These are phyloP conservation scores for Eristalis arbustorum DNA, from an alignment of 2,888 invertebrate species.

Conservation along the genomic window DNA sequence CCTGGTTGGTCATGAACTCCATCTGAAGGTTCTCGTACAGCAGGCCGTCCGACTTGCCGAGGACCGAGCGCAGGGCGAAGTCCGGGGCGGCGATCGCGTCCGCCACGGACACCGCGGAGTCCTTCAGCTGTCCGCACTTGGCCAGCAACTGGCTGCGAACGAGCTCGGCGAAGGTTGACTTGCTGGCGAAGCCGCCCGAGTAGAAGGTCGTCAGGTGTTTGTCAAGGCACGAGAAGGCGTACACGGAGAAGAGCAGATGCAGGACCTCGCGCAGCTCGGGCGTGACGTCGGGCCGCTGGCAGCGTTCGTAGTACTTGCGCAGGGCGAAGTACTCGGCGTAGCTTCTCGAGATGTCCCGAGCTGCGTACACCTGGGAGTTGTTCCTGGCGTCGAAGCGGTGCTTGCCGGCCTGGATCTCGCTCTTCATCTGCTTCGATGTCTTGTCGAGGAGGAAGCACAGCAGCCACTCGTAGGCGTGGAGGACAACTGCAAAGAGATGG, in stretches of 20 bases:
- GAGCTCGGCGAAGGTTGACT: conserved; percentile 82
- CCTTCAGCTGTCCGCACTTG: conserved; percentile 86
- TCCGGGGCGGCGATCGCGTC: conserved; percentile 95
- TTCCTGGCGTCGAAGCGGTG: conserved; percentile 89
- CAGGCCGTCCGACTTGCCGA: conserved; percentile 90
- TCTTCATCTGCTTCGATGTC: conserved; percentile 84
- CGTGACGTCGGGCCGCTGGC: conserved; percentile 77
- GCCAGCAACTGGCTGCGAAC: conserved; percentile 86
- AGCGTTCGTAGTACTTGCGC: conserved; percentile 75
- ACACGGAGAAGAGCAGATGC: conserved; percentile 82
- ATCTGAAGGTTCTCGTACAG: conserved; percentile 86
- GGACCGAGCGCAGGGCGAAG: conserved; percentile 91
- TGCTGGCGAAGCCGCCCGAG: conserved; percentile 82
- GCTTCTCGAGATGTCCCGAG: conserved; percentile 87
- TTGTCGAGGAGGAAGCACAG: conserved; percentile 88
- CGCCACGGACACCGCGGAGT: conserved; percentile 88
- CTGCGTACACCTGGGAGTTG: conserved; percentile 90
- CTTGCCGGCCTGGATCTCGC: conserved; percentile 82
- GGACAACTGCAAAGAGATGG: conserved; percentile 83
- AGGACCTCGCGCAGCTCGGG: conserved; percentile 79
- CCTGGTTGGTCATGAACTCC: conserved; percentile 85
- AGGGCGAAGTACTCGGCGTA: conserved; percentile 88
- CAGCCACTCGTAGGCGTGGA: conserved; percentile 90
- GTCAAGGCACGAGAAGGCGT: conserved; percentile 84
- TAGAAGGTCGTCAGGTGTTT: conserved; percentile 87